These are phyloP conservation scores for Lethrus apterus DNA, from an alignment of 1,140 invertebrate genomes.

Conservation along the genomic window DNA sequence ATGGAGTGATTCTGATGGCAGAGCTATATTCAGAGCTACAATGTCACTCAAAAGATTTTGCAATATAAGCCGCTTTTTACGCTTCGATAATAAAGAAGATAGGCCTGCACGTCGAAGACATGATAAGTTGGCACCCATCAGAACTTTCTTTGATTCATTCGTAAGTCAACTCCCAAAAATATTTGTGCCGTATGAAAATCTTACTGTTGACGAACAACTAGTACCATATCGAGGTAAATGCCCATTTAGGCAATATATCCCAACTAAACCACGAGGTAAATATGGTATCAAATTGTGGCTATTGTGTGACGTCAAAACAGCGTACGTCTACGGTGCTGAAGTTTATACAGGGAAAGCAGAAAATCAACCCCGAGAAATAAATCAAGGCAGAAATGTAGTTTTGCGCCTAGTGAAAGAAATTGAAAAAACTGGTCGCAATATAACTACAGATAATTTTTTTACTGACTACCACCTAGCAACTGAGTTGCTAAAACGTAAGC, in stretches of 20 bases:
- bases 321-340: constrained; percentile 33
- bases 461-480: not conserved
- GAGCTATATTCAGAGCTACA: too few species aligned
- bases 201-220: not conserved
- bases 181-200: not conserved
- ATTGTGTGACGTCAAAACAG: constrained; percentile 28
- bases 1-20: too few species aligned
- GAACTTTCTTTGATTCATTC: not conserved
- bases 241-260: constrained; percentile 7
- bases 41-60: not conserved
- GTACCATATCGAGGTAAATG: constrained; percentile 30
- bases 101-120: not conserved
- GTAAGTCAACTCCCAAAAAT: not conserved
- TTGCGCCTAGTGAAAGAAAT: not conserved
- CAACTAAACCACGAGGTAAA: constrained; percentile 36
- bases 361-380: too few species aligned
- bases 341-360: constrained; percentile 27
- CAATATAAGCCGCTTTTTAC: not conserved
- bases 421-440: not conserved
- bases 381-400: constrained; percentile 22
- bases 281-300: constrained; percentile 20
- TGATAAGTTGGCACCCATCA: not conserved
- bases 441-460: constrained; percentile 15
- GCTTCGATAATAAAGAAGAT: not conserved
- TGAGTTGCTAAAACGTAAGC: not conserved